These are phyloP conservation scores for Entomobrya multifasciata DNA, from an alignment of 2,888 invertebrate genomes.

Conservation along the genomic window DNA sequence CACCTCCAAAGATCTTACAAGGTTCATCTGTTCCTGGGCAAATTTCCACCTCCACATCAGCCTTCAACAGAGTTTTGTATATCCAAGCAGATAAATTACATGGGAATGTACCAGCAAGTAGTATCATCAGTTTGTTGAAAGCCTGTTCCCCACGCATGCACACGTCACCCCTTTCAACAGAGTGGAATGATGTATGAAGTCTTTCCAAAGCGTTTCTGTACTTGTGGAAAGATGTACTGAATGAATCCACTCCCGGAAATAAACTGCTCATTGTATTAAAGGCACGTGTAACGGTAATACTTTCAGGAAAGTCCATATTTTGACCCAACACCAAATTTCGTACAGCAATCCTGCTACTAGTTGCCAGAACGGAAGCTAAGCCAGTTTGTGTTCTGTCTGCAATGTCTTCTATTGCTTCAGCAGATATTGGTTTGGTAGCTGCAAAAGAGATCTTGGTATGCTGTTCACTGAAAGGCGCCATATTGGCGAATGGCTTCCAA, in stretches of 20 bases:
- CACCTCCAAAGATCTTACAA: constrained; percentile 39
- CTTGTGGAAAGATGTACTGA: constrained; percentile 2
- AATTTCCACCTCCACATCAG: constrained; percentile 37
- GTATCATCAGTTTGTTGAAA: constrained; percentile 50
- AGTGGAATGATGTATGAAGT: constrained; percentile 51
- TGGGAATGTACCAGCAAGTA: constrained; percentile 26
- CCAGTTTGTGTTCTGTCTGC: constrained; percentile 12
- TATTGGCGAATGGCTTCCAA: constrained; percentile 17
- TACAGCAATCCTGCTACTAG: constrained; percentile 26
- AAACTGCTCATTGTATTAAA: constrained; percentile 21
- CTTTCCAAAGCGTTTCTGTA: constrained; percentile 23
- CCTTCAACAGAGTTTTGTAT: constrained; percentile 18
- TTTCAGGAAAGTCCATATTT: constrained; percentile 33
- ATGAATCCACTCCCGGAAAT: constrained; percentile 21
- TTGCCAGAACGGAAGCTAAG: not conserved
- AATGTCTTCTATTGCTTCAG: constrained; percentile 43
- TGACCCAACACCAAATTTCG: constrained; percentile 52
- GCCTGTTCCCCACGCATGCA: constrained; percentile 2
- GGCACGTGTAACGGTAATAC: not conserved
- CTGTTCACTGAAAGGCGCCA: not conserved
- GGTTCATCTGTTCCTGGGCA: constrained; percentile 54
- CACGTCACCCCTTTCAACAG: constrained; percentile 4
- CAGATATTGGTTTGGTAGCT: constrained; percentile 27
- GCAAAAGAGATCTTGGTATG: not conserved
- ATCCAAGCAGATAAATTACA: constrained; percentile 19